Evolutionary conservation across 1,140 invertebrate species (phyloP), one percentile per base, ranked within the genome.

Genomic region (Tetragonula clypearis): DNA sequence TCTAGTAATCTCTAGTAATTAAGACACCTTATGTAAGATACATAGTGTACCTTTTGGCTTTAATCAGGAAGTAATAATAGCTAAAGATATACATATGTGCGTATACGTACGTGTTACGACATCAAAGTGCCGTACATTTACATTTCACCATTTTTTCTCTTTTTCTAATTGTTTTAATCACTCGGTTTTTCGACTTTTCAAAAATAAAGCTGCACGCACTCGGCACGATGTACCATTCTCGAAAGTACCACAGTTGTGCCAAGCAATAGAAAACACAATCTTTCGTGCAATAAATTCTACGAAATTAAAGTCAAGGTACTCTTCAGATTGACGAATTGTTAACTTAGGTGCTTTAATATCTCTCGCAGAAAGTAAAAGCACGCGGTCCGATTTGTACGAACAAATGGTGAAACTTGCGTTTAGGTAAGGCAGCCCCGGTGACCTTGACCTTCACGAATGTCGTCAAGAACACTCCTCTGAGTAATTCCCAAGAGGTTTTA

Each of bases 21-120:
- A 30, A 71, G 78, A 71, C 14, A 80, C 26, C 78, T 80, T 56
- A 26, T 79, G n/a, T 71, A 71, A 56, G 66, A 71, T 55, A 35
- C 17, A 71, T 15, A 56, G 30, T 2, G 55, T 35, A 58, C 30
- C 26, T 53, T 69, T 71, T 69, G 53, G 66, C 30, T 80, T 79
- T 69, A 56, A 69, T 69, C 66, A 58, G 55, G 53, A 71, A 56
- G 66, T n/a, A 80, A 58, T 72, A 72, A 80, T 66, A 71, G 21
- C 21, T 41, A n/a, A n/a, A 55, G n/a, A n/a, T 73, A 55, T 19
- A 35, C 14, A 26, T 55, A 71, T 3, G 12, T 73, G 26, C 26
- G 19, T 26, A 4, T 26, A 11, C 26, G 1, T 17, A 73, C 23
- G 0, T n/a, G n/a, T 75, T 75, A 74, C 19, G 19, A 56, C 12